Conservation (phyloP, 2,113 vertebrate genomes). For the Triplophysa dalaica region DNA sequence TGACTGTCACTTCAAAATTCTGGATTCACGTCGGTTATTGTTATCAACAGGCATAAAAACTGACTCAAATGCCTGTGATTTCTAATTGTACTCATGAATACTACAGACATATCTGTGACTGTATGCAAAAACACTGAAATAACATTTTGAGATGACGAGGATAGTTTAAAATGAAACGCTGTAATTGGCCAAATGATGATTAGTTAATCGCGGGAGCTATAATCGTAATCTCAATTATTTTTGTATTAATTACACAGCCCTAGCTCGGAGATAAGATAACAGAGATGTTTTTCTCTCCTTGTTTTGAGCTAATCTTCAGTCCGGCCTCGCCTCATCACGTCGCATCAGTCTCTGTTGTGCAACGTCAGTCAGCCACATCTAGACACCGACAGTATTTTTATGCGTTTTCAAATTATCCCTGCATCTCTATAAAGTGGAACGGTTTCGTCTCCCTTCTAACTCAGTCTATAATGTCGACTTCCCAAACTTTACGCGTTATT, state of each 20-base stretch:
- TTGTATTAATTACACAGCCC: background rate
- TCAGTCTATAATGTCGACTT: slow-evolving; percentile 10
- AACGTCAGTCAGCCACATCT: background rate
- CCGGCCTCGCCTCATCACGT: slow-evolving; percentile 14
- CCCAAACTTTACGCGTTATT: slow-evolving; percentile 3
- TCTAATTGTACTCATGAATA: too few relatives aligned
- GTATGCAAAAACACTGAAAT: too few relatives aligned
- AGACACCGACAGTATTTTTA: background rate
- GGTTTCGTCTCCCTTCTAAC: background rate
- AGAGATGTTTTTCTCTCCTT: slow-evolving; percentile 1
- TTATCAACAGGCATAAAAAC: too few relatives aligned
- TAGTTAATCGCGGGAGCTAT: too few relatives aligned
- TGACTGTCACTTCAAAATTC: too few relatives aligned
- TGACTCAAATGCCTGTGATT: too few relatives aligned
- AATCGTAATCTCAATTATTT: too few relatives aligned
- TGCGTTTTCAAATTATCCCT: background rate
- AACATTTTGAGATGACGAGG: too few relatives aligned
- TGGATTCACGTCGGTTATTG: too few relatives aligned
- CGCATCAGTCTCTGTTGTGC: background rate
- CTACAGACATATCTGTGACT: too few relatives aligned
- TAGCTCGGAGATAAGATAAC: background rate
- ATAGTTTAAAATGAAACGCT: too few relatives aligned
- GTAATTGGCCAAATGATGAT: slow-evolving; percentile 40
- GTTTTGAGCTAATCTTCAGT: slow-evolving; percentile 20
- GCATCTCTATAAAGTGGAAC: slow-evolving; percentile 1